phyloP scores from a whole-genome alignment of 1,140 invertebrate species.

The Thaumetopoea pityocampa region DNA sequence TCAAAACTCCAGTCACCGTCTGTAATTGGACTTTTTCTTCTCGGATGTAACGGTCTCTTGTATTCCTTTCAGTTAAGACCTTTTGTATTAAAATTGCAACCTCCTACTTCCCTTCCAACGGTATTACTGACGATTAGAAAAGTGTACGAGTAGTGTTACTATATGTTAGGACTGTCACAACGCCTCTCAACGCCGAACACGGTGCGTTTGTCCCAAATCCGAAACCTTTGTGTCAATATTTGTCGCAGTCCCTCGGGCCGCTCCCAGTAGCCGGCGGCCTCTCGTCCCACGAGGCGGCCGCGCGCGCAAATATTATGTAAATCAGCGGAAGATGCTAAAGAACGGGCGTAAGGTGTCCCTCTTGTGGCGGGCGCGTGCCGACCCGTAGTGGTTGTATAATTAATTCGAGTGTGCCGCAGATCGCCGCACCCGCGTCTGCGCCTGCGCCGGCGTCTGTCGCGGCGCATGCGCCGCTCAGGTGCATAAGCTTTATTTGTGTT shows the following conservation, averaged over 20 bases:
- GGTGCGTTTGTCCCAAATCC: too few species aligned
- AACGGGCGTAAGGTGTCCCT: slow-evolving; percentile 31
- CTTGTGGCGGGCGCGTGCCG: slow-evolving; percentile 37
- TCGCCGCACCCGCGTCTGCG: slow-evolving; percentile 56
- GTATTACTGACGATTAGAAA: too few species aligned
- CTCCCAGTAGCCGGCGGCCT: too few species aligned
- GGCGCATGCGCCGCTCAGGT: slow-evolving; percentile 60
- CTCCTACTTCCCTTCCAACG: too few species aligned
- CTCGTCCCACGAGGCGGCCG: too few species aligned
- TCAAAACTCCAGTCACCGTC: slow-evolving; percentile 49
- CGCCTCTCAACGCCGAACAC: too few species aligned
- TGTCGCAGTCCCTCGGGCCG: too few species aligned
- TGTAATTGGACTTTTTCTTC: slow-evolving; percentile 47
- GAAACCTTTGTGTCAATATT: too few species aligned
- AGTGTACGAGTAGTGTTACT: too few species aligned
- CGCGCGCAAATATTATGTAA: slow-evolving; percentile 26
- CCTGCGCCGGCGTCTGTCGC: slow-evolving; percentile 29
- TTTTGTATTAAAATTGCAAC: background rate
- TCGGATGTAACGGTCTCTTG: slow-evolving; percentile 6
- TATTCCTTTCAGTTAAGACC: background rate
- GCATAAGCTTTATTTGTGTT: slow-evolving; percentile 70
- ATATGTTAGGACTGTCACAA: too few species aligned
- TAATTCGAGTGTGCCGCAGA: slow-evolving; percentile 55
- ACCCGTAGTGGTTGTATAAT: slow-evolving; percentile 47
- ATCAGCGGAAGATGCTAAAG: slow-evolving; percentile 31